Conservation (phyloP, 2,888 invertebrate genomes). For the Andricus curvator region DNA sequence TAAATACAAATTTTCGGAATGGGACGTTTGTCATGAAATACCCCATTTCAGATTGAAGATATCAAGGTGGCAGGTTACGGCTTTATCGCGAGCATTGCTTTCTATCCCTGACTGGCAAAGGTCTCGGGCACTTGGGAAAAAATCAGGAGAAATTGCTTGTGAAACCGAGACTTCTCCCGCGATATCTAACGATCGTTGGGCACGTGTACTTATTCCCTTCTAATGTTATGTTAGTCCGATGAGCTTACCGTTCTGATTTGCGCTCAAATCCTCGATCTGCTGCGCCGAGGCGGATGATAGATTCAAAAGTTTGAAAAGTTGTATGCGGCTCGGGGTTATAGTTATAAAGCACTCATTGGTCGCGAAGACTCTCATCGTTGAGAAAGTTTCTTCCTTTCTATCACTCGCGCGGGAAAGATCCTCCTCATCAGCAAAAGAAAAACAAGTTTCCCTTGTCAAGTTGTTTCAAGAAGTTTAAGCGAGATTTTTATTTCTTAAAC, state of each 20-base stretch:
- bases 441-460: not conserved
- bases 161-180: slow-evolving; percentile 57
- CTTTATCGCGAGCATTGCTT: slow-evolving; percentile 57
- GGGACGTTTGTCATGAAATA: not conserved
- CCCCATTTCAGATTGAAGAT: not conserved
- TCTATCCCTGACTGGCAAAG: slow-evolving; percentile 57
- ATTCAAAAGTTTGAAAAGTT: slow-evolving; percentile 54
- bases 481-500: not conserved
- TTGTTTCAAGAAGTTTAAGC: not conserved
- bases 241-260: slow-evolving; percentile 45
- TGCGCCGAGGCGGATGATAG: slow-evolving; percentile 50
- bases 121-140: slow-evolving; percentile 44
- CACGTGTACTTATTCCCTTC: slow-evolving; percentile 54
- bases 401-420: not conserved
- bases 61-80: slow-evolving; percentile 46
- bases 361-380: slow-evolving; percentile 22
- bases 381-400: slow-evolving; percentile 29
- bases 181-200: slow-evolving; percentile 47
- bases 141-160: slow-evolving; percentile 55
- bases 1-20: not conserved
- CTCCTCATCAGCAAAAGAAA: not conserved
- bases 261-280: slow-evolving; percentile 54
- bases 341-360: slow-evolving; percentile 18
- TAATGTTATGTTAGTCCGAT: slow-evolving; percentile 53
- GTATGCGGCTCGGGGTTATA: slow-evolving; percentile 48